Base-by-base conservation (phyloP, 2,888 invertebrate genomes). In the Xylota segnis region DNA sequence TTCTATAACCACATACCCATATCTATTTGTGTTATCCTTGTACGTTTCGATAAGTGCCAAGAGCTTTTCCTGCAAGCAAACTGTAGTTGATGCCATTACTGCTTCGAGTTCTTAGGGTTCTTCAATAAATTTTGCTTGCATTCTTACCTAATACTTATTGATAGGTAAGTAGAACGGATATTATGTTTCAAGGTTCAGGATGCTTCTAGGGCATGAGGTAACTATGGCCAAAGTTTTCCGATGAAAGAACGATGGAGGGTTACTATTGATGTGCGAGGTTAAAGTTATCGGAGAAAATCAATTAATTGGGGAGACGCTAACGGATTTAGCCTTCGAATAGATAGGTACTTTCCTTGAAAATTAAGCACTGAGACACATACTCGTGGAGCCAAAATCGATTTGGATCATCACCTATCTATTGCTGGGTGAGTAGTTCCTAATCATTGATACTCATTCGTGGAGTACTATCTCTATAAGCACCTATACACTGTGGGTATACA, bases 1-100 rank as follows among this genome's bases (percentile, higher is more conserved):
- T 52, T 52, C 40, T 40, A 63, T 54, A 63, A 52, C 52, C 65
- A 47, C 43, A 54, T 27, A 27, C 56, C 40, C 23, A 27, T 32
- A 56, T 27, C 45, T 23, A 34, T 16, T 37, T 50, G 68, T 61
- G 66, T 81, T 79, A 74, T 81, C 66, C 79, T 68, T 66, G 74
- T 81, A 52, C 16, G 34, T 54, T 66, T 61, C 32, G 45, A 68
- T 52, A 54, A 68, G 58, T 75, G 65, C 12, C 32, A 58, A 79
- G 50, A 18, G 66, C 14, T 65, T 79, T 74, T 66, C 37, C 52
- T 59, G 37, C 10, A 6, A 37, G 43, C 23, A 12, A 47, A 47
- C 4, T 72, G 23, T 52, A 66, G 58, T 65, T 65, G 47, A 72
- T 66, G 32, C 34, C 58, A 66, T 50, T 32, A 32, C 9, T 32